Base-by-base conservation (phyloP, 2,797 vertebrate genomes). In the Gallinago nigripennis region DNA sequence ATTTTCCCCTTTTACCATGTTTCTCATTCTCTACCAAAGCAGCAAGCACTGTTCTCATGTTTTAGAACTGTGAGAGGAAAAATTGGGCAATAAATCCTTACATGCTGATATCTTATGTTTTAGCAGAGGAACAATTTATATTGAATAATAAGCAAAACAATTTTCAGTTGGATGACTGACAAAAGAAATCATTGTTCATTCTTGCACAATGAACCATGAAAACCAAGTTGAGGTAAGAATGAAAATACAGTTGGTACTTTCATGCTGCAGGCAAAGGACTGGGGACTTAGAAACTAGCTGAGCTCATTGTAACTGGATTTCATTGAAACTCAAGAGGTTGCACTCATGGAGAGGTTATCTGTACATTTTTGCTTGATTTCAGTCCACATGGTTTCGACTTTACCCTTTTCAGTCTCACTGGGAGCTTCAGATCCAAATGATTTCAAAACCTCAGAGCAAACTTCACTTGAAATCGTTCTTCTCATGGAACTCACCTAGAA, bases 141-240 rank as follows among this genome's bases (percentile, higher is more conserved):
- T 91, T 97, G 86, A 97, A 97, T 97, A 97, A 97, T 97, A 98
- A 97, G 96, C 87, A 98, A 98, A 98, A 96, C 92, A 96, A 94
- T 97, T 97, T 97, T 97, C 85, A 93, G 90, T 91, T 93, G 85
- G 92, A 96, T 96, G 94, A 93, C 86, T 98, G 97, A 97, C 94
- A 95, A 97, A 97, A 92, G 94, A 97, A 97, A 97, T 97, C 94
- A 96, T 96, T 96, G 92, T 96, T 98, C 95, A 95, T 97, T 97
- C 95, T 90, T 97, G 92, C 60, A 96, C 96, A 97, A 83, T 96
- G 95, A 98, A 96, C 96, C 95, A 86, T 97, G 93, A 96, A 97
- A 97, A 97, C 76, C 92, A 98, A 97, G 91, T 95, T 16, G 31
- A 97, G 82, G 83, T 95, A 96, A 87, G 95, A 97, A 96, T 93